Conservation (phyloP, 2,113 vertebrate genomes). For the Ageneiosus marmoratus region DNA sequence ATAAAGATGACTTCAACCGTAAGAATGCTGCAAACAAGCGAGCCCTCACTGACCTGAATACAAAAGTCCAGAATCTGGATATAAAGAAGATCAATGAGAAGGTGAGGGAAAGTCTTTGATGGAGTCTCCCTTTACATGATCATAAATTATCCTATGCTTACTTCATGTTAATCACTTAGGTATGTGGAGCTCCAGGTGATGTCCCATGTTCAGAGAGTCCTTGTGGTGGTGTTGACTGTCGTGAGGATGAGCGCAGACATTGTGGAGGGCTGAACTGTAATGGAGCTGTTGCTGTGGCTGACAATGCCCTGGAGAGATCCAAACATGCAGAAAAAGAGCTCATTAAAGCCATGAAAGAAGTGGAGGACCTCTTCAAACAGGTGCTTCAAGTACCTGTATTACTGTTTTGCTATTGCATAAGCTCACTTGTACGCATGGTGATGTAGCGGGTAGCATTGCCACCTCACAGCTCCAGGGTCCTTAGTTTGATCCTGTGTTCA, state of each 20-base stretch:
- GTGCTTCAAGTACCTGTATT: slow-evolving; percentile 57
- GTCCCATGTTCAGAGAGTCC: slow-evolving; percentile 84
- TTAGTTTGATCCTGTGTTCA: background rate
- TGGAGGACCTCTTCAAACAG: slow-evolving; percentile 81
- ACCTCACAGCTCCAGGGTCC: background rate
- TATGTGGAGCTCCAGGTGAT: slow-evolving; percentile 82
- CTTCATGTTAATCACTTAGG: slow-evolving; percentile 69
- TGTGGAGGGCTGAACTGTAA: slow-evolving; percentile 91
- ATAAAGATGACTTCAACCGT: slow-evolving; percentile 82
- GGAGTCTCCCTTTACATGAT: background rate
- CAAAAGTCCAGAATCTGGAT: slow-evolving; percentile 70
- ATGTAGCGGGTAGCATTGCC: background rate
- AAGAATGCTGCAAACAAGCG: slow-evolving; percentile 85
- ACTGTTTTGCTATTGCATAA: background rate
- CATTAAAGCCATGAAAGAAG: slow-evolving; percentile 81
- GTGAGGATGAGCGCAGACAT: slow-evolving; percentile 85
- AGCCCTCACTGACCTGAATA: slow-evolving; percentile 77
- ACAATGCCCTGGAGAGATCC: slow-evolving; percentile 83
- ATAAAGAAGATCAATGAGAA: slow-evolving; percentile 87
- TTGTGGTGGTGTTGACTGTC: slow-evolving; percentile 91
- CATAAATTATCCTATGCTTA: background rate
- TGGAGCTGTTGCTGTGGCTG: slow-evolving; percentile 81
- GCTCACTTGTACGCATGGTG: background rate
- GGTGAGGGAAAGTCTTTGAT: slow-evolving; percentile 62
- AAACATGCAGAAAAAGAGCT: slow-evolving; percentile 84